Conservation (phyloP, 2,888 invertebrate species). For the Cyrtodaria siliqua region DNA sequence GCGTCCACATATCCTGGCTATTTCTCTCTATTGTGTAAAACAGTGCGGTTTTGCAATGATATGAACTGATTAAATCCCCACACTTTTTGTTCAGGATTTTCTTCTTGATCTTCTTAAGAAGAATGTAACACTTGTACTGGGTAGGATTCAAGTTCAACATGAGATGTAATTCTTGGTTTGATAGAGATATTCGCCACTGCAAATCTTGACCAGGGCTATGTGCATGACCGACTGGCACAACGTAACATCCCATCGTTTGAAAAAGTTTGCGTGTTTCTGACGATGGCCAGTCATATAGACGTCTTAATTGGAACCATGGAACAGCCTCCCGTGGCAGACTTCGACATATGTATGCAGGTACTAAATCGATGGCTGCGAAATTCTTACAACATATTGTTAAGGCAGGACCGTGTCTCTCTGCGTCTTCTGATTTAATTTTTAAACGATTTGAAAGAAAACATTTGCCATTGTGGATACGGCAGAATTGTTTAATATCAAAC, state of each 20-base stretch:
- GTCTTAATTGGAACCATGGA: neutral
- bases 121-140: constrained; percentile 37
- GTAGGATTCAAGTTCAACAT: constrained; percentile 25
- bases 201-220: neutral
- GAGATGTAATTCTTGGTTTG: constrained; percentile 20
- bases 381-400: neutral
- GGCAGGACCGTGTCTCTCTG: constrained; percentile 10
- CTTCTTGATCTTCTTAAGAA: constrained; percentile 35
- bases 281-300: constrained; percentile 10
- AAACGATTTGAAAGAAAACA: no score
- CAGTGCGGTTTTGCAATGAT: constrained; percentile 26
- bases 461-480: no score
- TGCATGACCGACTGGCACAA: constrained; percentile 17
- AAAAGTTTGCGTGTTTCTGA: neutral
- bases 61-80: constrained; percentile 13
- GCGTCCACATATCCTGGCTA: neutral
- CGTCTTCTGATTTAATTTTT: no score
- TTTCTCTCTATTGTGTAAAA: constrained; percentile 10
- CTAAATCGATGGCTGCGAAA: neutral
- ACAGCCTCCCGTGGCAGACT: neutral
- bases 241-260: constrained; percentile 4
- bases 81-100: constrained; percentile 4
- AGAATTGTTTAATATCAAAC: no score
- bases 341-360: neutral
- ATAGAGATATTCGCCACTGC: constrained; percentile 43